Evolutionary conservation across 2,113 vertebrate species (phyloP), one percentile per base, ranked within the genome.

Genomic region (Ictalurus punctatus): DNA sequence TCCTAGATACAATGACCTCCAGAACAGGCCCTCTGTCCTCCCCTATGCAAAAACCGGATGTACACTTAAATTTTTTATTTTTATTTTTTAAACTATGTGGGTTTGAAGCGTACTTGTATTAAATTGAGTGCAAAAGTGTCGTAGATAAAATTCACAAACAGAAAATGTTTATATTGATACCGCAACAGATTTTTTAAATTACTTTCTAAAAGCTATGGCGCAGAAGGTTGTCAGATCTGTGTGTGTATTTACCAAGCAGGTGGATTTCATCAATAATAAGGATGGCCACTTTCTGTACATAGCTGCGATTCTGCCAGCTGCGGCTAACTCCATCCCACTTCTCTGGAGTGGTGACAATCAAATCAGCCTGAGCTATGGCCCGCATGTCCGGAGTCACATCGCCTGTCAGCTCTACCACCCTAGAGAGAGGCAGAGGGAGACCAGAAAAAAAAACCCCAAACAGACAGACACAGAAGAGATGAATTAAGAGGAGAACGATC

Each of bases 181-280:
- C 0, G 4, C 30, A 80, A 30, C 54, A 58, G 7, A 59, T 23
- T 79, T 78, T 80, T 54, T 6, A 44, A 44, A 80, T 56, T 54
- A 17, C 78, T 30, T 80, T 80, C 52, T 30, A 80, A 80, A 80
- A 56, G 74, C 23, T 63, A n/a, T 17, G 16, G 56, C 40, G 23
- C 21, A 19, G 58, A 79, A 25, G n/a, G 48, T 3, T 7, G 6
- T 6, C 12, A 67, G 19, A 44, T 76, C 23, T 34, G 13, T 86
- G 63, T 30, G 79, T 44, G 80, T 56, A 12, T 27, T 90, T 89
- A 99, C 98, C 98, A 44, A 99, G 95, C 81, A 99, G 95, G 94
- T 99, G 98, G 87, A 99, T 99, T 94, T 99, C 98, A 90, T 99
- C 98, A 59, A 99, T 99, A 92, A 99, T 98, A 93, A 99, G 97